Evolutionary conservation across 2,113 vertebrate species (phyloP).

Genomic region (Salvator merianae): DNA sequence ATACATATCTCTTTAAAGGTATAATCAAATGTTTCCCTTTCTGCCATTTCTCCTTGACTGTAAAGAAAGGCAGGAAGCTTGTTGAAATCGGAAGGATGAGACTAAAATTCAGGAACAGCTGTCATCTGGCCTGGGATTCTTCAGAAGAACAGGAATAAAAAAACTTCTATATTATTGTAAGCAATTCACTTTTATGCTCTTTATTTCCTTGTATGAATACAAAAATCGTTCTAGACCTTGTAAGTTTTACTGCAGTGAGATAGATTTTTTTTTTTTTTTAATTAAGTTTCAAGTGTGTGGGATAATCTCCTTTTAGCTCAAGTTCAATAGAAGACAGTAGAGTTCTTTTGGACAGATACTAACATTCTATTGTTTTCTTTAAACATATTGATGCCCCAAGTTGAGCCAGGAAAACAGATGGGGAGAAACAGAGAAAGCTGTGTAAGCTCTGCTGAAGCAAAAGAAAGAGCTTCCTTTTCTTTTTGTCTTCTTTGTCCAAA

Average conservation of each 20-base stretch:
- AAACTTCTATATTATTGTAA: neutral
- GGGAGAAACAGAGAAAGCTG: conserved; percentile 64
- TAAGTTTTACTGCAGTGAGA: neutral
- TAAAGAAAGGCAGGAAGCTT: neutral
- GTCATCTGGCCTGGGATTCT: conserved; percentile 25
- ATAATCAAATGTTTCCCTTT: neutral
- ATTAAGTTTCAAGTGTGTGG: conserved; percentile 39
- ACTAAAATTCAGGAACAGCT: conserved; percentile 30
- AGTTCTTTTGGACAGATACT: conserved; percentile 56
- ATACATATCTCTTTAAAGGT: neutral
- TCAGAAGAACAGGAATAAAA: conserved; percentile 1
- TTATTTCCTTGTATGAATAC: conserved; percentile 16
- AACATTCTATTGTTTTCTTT: conserved; percentile 56
- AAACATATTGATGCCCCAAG: conserved; percentile 46
- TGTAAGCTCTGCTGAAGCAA: conserved; percentile 59
- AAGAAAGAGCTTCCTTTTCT: conserved; percentile 30
- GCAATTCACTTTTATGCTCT: conserved; percentile 8
- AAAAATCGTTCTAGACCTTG: conserved; percentile 11
- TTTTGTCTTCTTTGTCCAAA: conserved; percentile 56
- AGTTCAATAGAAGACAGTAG: conserved; percentile 57
- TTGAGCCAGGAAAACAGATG: conserved; percentile 69
- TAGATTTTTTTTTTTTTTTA: conserved; percentile 34
- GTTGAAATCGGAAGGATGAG: conserved; percentile 3
- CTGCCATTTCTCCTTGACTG: neutral
- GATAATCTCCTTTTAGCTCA: conserved; percentile 18